Conservation (phyloP, 2,113 vertebrate species). For the Arothron firmamentum region DNA sequence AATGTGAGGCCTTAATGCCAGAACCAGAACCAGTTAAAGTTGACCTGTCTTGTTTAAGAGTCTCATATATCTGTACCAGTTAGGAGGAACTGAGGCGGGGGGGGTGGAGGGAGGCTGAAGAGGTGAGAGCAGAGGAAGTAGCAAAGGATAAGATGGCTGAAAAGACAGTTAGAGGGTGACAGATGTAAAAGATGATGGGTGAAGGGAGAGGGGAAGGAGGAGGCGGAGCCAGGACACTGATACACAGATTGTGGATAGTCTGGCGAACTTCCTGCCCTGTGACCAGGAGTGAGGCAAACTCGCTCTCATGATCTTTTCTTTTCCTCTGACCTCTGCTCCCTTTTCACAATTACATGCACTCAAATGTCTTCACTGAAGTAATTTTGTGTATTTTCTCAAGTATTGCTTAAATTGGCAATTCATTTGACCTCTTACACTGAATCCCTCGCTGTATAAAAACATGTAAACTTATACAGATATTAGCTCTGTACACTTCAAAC, state of each 20-base stretch:
- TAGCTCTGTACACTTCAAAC: too few relatives aligned
- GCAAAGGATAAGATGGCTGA: constrained; percentile 39
- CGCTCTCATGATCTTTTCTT: constrained; percentile 5
- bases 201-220: background rate
- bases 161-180: constrained; percentile 22
- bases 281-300: constrained; percentile 25
- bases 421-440: too few relatives aligned
- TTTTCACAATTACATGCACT: background rate
- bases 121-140: constrained; percentile 51
- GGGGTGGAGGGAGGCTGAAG: constrained; percentile 22
- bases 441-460: too few relatives aligned
- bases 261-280: constrained; percentile 53
- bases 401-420: too few relatives aligned
- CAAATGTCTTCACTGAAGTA: too few relatives aligned
- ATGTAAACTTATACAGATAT: too few relatives aligned
- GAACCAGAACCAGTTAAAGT: background rate
- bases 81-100: constrained; percentile 9
- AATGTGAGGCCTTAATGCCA: too few relatives aligned
- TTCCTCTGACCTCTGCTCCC: background rate
- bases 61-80: constrained; percentile 9
- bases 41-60: background rate
- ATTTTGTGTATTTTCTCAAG: too few relatives aligned
- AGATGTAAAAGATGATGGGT: constrained; percentile 18
- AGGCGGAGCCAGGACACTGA: constrained; percentile 20
- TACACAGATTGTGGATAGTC: constrained; percentile 50